Percentiles rank a stretch among this genome's conserved stretches.
Conservation (phyloP, 2,888 invertebrate genomes). For the Ormyrus rosae region DNA sequence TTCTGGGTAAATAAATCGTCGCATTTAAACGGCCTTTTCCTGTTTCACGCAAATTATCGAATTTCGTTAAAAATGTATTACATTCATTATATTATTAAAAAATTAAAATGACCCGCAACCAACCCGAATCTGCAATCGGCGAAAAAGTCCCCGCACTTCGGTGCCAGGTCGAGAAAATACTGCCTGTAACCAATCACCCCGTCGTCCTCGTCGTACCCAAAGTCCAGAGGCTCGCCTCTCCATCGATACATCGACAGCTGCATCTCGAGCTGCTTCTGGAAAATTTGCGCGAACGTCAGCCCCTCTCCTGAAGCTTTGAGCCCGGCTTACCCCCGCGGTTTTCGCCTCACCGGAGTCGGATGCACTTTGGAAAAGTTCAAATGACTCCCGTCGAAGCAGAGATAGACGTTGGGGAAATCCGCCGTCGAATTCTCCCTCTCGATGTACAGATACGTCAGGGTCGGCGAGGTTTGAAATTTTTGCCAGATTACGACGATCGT, state of each 20-base stretch:
- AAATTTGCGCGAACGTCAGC: no score
- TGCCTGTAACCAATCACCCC: neutral
- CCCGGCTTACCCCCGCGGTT: no score
- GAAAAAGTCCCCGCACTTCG: slow-evolving; percentile 49
- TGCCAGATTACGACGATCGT: slow-evolving; percentile 88
- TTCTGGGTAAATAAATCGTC: slow-evolving; percentile 46
- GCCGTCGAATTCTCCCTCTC: slow-evolving; percentile 43
- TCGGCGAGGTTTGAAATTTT: slow-evolving; percentile 90
- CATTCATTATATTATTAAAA: no score
- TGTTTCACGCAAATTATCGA: neutral
- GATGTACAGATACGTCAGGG: slow-evolving; percentile 83
- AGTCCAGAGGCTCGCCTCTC: neutral
- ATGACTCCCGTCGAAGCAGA: slow-evolving; percentile 60
- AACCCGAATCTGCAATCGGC: slow-evolving; percentile 34
- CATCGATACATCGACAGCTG: neutral
- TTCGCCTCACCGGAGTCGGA: slow-evolving; percentile 2
- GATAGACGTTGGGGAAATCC: slow-evolving; percentile 60
- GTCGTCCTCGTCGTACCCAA: neutral
- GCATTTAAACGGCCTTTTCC: slow-evolving; percentile 34
- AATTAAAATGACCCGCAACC: neutral
- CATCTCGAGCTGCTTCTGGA: slow-evolving; percentile 12
- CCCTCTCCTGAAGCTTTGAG: neutral
- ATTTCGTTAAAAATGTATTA: no score
- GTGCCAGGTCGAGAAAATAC: neutral
- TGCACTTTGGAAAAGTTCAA: slow-evolving; percentile 18